Conservation (phyloP, 2,888 invertebrate species). For the Acanthosepion esculentum region DNA sequence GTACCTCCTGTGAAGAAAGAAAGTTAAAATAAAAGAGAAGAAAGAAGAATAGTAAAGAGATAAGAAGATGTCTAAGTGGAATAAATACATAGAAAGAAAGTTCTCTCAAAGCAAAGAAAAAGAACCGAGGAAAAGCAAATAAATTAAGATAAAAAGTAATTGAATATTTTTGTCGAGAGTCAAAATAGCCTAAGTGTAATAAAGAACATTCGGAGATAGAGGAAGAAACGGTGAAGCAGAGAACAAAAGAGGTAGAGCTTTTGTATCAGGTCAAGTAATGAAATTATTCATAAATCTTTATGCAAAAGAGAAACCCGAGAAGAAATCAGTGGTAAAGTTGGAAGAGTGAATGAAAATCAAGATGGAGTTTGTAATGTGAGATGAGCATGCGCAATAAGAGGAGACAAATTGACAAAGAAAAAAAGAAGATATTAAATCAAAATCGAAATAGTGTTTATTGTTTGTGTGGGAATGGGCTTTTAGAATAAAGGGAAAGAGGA, state of each 20-base stretch:
- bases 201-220: neutral
- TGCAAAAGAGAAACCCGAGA: neutral
- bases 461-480: neutral
- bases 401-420: neutral
- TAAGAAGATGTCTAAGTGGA: no score
- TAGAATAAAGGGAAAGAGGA: no score
- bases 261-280: neutral
- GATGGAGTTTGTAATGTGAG: neutral
- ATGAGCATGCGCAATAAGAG: neutral
- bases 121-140: no score
- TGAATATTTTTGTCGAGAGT: neutral
- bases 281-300: slow-evolving; percentile 9
- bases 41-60: no score
- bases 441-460: neutral
- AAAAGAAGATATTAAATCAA: neutral
- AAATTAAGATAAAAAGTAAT: neutral
- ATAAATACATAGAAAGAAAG: no score
- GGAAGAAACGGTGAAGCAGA: neutral
- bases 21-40: no score
- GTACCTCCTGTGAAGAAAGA: no score
- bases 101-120: no score
- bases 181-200: neutral
- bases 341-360: neutral
- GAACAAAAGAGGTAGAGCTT: neutral
- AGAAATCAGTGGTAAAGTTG: neutral